Percentiles rank a stretch among this genome's conserved stretches.
Conservation (phyloP, 2,888 invertebrate genomes). For the Griposia aprilina region DNA sequence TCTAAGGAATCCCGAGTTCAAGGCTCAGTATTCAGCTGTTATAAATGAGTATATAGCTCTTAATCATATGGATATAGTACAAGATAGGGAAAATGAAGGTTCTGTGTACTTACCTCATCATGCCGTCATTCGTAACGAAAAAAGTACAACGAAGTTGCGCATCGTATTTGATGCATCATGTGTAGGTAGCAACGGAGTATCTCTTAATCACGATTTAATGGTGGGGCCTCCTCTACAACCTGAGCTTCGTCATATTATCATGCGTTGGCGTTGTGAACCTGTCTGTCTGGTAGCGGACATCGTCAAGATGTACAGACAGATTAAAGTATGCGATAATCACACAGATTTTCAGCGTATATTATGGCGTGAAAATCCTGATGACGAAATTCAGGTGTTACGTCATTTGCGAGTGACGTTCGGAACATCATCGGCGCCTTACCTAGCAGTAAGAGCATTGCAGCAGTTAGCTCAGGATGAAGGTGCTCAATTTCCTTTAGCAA, state of each 20-base stretch:
- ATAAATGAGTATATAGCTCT: slow-evolving; percentile 18
- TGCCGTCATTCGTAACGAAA: slow-evolving; percentile 13
- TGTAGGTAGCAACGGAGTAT: slow-evolving; percentile 12
- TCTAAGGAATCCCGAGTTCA: slow-evolving; percentile 13
- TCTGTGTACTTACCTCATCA: slow-evolving; percentile 11
- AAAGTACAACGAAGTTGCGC: slow-evolving; percentile 19
- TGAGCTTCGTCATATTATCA: slow-evolving; percentile 23
- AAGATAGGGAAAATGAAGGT: slow-evolving; percentile 10
- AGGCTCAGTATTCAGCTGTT: slow-evolving; percentile 16
- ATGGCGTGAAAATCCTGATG: slow-evolving; percentile 25
- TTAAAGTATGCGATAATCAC: slow-evolving; percentile 13
- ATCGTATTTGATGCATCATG: slow-evolving; percentile 12
- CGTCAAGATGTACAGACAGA: slow-evolving; percentile 18
- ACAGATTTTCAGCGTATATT: slow-evolving; percentile 22
- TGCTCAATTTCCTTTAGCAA: slow-evolving; percentile 15
- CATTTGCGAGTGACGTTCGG: slow-evolving; percentile 18
- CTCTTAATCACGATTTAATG: slow-evolving; percentile 18
- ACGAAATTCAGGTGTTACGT: slow-evolving; percentile 23
- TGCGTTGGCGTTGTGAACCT: slow-evolving; percentile 29
- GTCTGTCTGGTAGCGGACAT: slow-evolving; percentile 18
- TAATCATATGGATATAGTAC: slow-evolving; percentile 20
- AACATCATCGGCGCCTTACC: slow-evolving; percentile 7
- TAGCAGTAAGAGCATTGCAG: slow-evolving; percentile 6
- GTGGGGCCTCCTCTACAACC: slow-evolving; percentile 29
- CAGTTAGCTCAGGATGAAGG: slow-evolving; percentile 14